These are phyloP conservation scores for Aphelinus certus DNA, from an alignment of 1,140 invertebrate genomes.

Conservation along the genomic window DNA sequence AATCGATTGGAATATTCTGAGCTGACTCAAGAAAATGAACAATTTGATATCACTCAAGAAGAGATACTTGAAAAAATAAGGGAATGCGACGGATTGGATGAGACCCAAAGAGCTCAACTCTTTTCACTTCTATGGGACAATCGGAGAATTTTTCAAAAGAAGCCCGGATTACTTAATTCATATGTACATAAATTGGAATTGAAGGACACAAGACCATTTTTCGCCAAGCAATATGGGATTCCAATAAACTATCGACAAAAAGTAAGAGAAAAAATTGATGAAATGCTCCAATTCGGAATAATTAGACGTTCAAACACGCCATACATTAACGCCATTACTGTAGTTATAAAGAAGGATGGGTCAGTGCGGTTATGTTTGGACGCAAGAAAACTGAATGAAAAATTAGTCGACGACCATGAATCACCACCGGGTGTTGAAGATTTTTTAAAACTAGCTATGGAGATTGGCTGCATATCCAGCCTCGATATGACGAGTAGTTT, in stretches of 20 bases:
- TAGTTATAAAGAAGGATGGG: conserved; percentile 48
- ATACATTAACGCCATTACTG: conserved; percentile 51
- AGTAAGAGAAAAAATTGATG: conserved; percentile 33
- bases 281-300: conserved; percentile 43
- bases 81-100: too few species aligned
- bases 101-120: too few species aligned
- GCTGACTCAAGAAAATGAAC: too few species aligned
- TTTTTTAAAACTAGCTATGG: not conserved
- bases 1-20: too few species aligned
- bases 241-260: conserved; percentile 30
- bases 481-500: conserved; percentile 3
- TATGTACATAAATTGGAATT: conserved; percentile 42
- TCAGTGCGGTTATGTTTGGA: conserved; percentile 53
- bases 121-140: not conserved
- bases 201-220: conserved; percentile 33
- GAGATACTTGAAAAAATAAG: too few species aligned
- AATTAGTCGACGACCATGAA: conserved; percentile 48
- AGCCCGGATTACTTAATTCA: conserved; percentile 30
- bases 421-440: not conserved
- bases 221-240: conserved; percentile 40
- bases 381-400: conserved; percentile 50
- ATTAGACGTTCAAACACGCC: conserved; percentile 45
- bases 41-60: too few species aligned
- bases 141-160: conserved; percentile 33
- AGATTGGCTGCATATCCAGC: not conserved